Evolutionary conservation across 2,797 vertebrate genomes (phyloP).

Genomic region (Notolepis coatsorum): DNA sequence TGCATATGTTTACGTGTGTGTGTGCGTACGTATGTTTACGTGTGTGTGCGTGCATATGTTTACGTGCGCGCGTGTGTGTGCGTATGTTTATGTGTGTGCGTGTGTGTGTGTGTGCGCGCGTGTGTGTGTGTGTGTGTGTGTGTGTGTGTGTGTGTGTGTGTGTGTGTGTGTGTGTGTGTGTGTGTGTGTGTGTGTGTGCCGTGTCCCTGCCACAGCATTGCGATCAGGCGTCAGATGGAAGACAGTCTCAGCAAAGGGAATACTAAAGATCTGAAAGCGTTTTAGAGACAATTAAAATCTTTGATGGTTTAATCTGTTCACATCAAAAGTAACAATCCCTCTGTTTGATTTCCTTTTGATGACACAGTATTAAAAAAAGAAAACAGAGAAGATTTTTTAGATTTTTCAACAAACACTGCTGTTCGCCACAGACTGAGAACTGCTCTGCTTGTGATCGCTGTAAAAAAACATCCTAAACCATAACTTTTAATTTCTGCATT

Average conservation of each 20-base stretch:
- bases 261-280: constrained; percentile 78
- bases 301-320: constrained; percentile 83
- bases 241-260: constrained; percentile 73
- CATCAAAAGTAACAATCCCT: constrained; percentile 78
- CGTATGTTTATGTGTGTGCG: too few species aligned
- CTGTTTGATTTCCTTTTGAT: constrained; percentile 81
- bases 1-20: too few species aligned
- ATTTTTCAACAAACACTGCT: constrained; percentile 60
- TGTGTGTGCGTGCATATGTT: too few species aligned
- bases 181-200: constrained; percentile 1
- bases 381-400: constrained; percentile 44
- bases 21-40: not conserved
- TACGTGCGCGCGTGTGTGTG: too few species aligned
- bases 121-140: too few species aligned
- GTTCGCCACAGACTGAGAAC: constrained; percentile 23
- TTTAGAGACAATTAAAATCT: constrained; percentile 85
- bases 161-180: constrained; percentile 16
- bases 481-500: too few species aligned
- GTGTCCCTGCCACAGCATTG: constrained; percentile 41
- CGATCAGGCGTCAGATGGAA: constrained; percentile 73
- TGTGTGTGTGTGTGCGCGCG: too few species aligned
- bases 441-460: not conserved
- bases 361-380: constrained; percentile 62
- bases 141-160: constrained; percentile 8
- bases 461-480: too few species aligned